Base-by-base conservation (phyloP, 2,888 invertebrate genomes). In the Polylopha cassiicola region DNA sequence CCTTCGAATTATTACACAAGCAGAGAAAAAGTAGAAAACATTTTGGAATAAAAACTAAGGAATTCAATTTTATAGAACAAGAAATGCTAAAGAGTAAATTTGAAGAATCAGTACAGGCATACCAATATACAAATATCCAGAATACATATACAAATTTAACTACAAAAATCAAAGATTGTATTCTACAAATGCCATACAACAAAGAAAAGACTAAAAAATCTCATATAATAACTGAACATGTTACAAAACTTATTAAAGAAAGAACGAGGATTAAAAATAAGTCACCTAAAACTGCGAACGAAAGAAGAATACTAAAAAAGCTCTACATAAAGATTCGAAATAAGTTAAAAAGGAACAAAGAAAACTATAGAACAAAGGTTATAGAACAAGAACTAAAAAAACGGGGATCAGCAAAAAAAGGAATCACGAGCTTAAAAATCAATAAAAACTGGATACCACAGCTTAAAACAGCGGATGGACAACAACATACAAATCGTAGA, bases 1-100 rank as follows among this genome's bases (percentile, higher is more conserved):
- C 29, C 1, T 29, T 18, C 4, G 5, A 4, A 3, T 10, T 29
- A 18, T 6, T 6, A 4, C 10, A 18, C 18, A 29, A 3, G 2
- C 29, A 29, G 5, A 17, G 11, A 10, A 18, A 29, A 18, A 1
- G 17, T 1, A 29, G 29, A 7, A 18, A 6, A 10, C 3, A n/a
- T 3, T 29, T 29, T 7, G 11, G 11, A 11, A 15, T 5, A 1
- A 10, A 18, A 29, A 17, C 9, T 2, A 10, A 3, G 7, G 29
- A 7, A 18, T 29, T 29, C 7, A 18, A 18, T 17, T 9, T 7
- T 3, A 10, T 29, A 10, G 29, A 29, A 29, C 17, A 29, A 18
- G 29, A 29, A 14, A 18, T 18, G 3, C 29, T 29, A 7, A 29
- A 29, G 7, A 29, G 18, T 18, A 9, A 11, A 6, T 29, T 29